These are phyloP conservation scores for Apodemia zela DNA, from an alignment of 2,888 invertebrate genomes.

Conservation along the genomic window DNA sequence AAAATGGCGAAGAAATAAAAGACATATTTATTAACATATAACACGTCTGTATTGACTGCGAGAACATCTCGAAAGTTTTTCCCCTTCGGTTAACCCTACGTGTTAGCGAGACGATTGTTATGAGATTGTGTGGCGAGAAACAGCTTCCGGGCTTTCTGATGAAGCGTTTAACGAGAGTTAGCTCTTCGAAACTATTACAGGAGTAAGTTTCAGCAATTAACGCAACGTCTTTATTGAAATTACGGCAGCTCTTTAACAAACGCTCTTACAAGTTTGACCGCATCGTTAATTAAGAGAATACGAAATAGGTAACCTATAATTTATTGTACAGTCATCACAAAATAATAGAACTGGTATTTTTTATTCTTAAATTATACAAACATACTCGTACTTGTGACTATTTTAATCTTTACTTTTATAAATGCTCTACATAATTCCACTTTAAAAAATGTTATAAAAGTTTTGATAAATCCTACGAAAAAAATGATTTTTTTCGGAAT, in stretches of 20 bases:
- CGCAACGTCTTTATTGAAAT: not conserved
- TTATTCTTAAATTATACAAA: too few relatives aligned
- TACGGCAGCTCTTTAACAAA: slow-evolving; percentile 5
- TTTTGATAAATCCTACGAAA: too few relatives aligned
- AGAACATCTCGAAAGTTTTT: too few relatives aligned
- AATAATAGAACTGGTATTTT: not conserved
- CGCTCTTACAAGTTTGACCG: slow-evolving; percentile 1
- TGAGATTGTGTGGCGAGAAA: slow-evolving; percentile 1
- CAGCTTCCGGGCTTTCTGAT: not conserved
- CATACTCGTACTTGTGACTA: too few relatives aligned
- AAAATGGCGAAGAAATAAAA: too few relatives aligned
- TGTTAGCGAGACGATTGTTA: not conserved
- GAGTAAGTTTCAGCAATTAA: not conserved
- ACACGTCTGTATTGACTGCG: too few relatives aligned
- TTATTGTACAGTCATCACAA: not conserved
- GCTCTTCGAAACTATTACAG: not conserved
- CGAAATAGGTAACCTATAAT: not conserved
- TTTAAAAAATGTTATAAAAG: too few relatives aligned
- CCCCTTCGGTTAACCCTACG: not conserved
- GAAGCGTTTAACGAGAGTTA: slow-evolving; percentile 1
- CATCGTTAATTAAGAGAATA: not conserved
- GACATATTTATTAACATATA: too few relatives aligned
- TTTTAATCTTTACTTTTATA: too few relatives aligned
- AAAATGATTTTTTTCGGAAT: too few relatives aligned
- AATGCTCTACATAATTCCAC: too few relatives aligned